These are phyloP conservation scores for Alviniconcha marisindica DNA, from an alignment of 1,140 invertebrate genomes.

Conservation along the genomic window DNA sequence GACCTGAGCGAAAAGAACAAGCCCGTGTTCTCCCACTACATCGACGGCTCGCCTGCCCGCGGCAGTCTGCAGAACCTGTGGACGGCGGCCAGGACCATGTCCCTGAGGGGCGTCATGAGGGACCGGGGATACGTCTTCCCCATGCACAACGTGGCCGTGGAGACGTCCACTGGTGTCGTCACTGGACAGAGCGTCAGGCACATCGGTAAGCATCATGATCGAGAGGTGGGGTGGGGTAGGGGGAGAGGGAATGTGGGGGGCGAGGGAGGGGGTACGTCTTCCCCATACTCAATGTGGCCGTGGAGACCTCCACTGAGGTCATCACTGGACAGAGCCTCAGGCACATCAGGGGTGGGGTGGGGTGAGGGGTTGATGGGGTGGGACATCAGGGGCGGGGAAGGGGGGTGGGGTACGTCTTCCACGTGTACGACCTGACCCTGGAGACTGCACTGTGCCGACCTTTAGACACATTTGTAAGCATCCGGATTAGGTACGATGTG, in stretches of 20 bases:
- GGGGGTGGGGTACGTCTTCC: too few species aligned
- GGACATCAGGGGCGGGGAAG: too few species aligned
- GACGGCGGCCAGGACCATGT: slow-evolving; percentile 42
- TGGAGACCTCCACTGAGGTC: slow-evolving; percentile 39
- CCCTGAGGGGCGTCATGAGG: slow-evolving; percentile 39
- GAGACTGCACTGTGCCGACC: too few species aligned
- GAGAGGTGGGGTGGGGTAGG: too few species aligned
- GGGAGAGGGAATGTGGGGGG: slow-evolving; percentile 41
- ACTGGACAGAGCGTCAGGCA: slow-evolving; percentile 46
- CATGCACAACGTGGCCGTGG: slow-evolving; percentile 45
- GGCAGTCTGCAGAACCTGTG: slow-evolving; percentile 32
- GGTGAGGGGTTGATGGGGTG: too few species aligned
- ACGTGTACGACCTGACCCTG: too few species aligned
- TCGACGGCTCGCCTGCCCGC: slow-evolving; percentile 36
- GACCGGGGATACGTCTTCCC: slow-evolving; percentile 47
- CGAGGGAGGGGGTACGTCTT: slow-evolving; percentile 44
- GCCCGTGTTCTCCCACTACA: slow-evolving; percentile 46
- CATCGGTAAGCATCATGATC: slow-evolving; percentile 32
- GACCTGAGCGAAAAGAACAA: slow-evolving; percentile 23
- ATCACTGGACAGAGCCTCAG: slow-evolving; percentile 45
- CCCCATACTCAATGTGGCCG: slow-evolving; percentile 45
- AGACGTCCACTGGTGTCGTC: slow-evolving; percentile 40
- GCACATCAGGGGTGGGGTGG: too few species aligned
- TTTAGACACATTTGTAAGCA: too few species aligned
- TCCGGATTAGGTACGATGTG: not conserved